These are phyloP conservation scores for Symphodus melops DNA, from an alignment of 2,113 vertebrate genomes.

Conservation along the genomic window DNA sequence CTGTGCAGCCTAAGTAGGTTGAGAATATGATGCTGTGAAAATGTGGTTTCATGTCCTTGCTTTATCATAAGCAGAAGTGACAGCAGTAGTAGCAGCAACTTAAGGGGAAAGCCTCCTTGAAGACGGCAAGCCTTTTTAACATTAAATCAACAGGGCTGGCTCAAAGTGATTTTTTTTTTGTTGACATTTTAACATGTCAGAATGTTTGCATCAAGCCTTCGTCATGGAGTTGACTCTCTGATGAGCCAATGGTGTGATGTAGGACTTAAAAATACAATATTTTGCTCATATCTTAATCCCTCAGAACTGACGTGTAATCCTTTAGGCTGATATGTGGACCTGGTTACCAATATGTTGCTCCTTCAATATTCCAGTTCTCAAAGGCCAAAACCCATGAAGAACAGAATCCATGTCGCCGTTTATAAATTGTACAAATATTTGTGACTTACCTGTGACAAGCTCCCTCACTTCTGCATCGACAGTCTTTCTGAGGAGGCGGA, in stretches of 20 bases:
- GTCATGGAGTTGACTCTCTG: too few relatives aligned
- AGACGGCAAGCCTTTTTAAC: not conserved
- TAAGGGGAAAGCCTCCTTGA: conserved; percentile 11
- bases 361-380: not conserved
- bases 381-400: not conserved
- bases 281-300: too few relatives aligned
- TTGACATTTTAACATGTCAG: not conserved
- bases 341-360: too few relatives aligned
- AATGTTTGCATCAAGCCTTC: not conserved
- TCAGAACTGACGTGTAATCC: too few relatives aligned
- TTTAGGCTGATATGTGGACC: too few relatives aligned
- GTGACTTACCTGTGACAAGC: conserved; percentile 91
- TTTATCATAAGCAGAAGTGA: conserved; percentile 18
- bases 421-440: not conserved
- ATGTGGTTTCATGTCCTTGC: conserved; percentile 23
- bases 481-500: conserved; percentile 93
- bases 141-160: not conserved
- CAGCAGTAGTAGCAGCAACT: conserved; percentile 7
- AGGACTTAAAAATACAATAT: too few relatives aligned
- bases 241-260: too few relatives aligned
- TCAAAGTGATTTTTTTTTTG: not conserved
- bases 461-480: conserved; percentile 94
- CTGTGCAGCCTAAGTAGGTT: conserved; percentile 9
- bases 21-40: conserved; percentile 25
- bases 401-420: not conserved